These are phyloP conservation scores for Sinella curviseta DNA, from an alignment of 1,140 invertebrate genomes.

Conservation along the genomic window DNA sequence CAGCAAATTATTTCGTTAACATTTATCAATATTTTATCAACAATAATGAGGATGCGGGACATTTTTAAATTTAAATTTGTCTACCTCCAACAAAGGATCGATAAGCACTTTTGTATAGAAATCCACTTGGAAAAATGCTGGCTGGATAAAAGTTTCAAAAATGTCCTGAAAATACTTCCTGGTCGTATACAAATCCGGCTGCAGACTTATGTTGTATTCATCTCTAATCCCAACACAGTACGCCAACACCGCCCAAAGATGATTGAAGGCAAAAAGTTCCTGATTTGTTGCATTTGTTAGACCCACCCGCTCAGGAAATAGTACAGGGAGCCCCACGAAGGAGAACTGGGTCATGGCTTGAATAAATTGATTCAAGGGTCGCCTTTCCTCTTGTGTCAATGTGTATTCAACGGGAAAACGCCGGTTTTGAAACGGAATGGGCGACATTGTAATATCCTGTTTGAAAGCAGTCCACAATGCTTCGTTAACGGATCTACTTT, in stretches of 20 bases:
- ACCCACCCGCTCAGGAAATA: conserved; percentile 63
- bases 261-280: conserved; percentile 56
- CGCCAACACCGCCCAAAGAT: conserved; percentile 58
- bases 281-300: conserved; percentile 46
- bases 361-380: conserved; percentile 67
- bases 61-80: not conserved
- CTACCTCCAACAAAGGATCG: not conserved
- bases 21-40: no score
- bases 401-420: not conserved
- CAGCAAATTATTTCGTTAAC: not conserved
- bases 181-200: conserved; percentile 51
- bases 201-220: conserved; percentile 58
- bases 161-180: conserved; percentile 43
- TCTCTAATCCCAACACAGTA: conserved; percentile 57
- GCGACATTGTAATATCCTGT: not conserved
- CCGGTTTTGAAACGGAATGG: not conserved
- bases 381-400: not conserved
- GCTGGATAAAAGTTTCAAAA: conserved; percentile 9
- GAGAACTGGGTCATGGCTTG: conserved; percentile 80
- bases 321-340: conserved; percentile 74
- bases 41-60: not conserved
- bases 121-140: conserved; percentile 5
- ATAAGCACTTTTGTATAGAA: not conserved
- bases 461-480: not conserved
- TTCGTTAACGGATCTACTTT: not conserved